Evolutionary conservation across 2,888 invertebrate species (phyloP), one percentile per base, ranked within the genome.

Genomic region (Amaurobius ferox): DNA sequence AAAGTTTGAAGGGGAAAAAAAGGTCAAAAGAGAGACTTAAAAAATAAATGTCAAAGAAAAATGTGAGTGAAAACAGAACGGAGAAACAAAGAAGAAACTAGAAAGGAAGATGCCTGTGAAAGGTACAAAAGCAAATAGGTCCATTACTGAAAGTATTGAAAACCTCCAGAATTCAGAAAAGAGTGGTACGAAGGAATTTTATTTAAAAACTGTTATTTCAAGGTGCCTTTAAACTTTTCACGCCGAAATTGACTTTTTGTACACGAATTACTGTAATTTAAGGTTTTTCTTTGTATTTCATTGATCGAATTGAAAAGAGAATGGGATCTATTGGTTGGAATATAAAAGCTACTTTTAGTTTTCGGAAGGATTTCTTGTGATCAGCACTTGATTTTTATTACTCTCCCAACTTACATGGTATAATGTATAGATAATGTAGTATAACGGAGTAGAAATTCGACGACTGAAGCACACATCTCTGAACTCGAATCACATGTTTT

Each of bases 131-230:
- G 23, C 19, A 55, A 55, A 55, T 55, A 55, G 55, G 55, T 11
- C 55, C 23, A 55, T 55, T 55, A 55, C 55, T 23, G 55, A 16
- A 55, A 55, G 55, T 55, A 55, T 55, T 55, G 55, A 55, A 55
- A 55, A 55, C 5, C 23, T 55, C 23, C 23, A 44, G 16, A 44
- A 44, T 44, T 44, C 44, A 16, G 55, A 5, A 44, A 44, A 44
- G 23, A 55, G 55, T 16, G 11, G 55, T 55, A 55, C 55, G 11
- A 23, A 55, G 55, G 23, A 55, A 55, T 55, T 55, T 55, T 55
- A 55, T 55, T 55, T 55, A 55, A 55, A 55, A 55, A 55, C 55
- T 23, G 23, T 55, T 55, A 23, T 55, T 55, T 55, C 13, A 55
- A 23, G 55, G 23, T 55, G 55, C 55, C 11, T 55, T 55, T 23